Conservation (phyloP, 1,140 invertebrate species). For the Tribolium madens region DNA sequence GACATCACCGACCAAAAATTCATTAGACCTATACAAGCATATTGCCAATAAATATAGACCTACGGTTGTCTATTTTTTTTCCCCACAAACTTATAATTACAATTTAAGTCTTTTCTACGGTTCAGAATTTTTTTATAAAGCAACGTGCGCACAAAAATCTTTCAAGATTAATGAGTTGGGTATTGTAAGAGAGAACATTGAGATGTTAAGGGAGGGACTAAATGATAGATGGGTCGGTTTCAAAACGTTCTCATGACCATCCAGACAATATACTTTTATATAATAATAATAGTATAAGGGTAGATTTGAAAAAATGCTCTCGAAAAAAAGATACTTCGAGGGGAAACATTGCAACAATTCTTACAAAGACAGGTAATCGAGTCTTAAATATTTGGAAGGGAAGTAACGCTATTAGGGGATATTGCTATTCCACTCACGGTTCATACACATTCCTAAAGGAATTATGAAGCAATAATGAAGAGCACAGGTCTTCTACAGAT, state of each 20-base stretch:
- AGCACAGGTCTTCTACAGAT: conserved; percentile 53
- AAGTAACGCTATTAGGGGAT: conserved; percentile 31
- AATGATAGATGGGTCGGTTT: conserved; percentile 31
- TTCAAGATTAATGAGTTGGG: conserved; percentile 39
- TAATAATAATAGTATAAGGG: neutral
- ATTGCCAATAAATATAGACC: neutral
- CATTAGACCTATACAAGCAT: neutral
- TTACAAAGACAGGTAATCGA: conserved; percentile 33
- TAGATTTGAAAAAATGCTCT: neutral
- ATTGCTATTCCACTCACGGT: conserved; percentile 58
- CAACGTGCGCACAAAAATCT: no score
- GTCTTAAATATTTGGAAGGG: conserved; percentile 32
- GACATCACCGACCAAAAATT: conserved; percentile 45
- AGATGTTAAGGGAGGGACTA: conserved; percentile 50
- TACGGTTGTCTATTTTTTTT: neutral
- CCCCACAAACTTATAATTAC: conserved; percentile 44
- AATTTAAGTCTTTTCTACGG: conserved; percentile 43
- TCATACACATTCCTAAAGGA: conserved; percentile 57
- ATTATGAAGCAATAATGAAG: conserved; percentile 60
- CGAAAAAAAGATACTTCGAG: neutral
- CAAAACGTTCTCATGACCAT: conserved; percentile 38
- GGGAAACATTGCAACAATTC: conserved; percentile 8
- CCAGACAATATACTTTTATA: neutral
- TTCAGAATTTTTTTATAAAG: conserved; percentile 14
- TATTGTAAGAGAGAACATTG: conserved; percentile 44